A percentile compares a stretch with the other conserved stretches of the same genome.
phyloP scores from a whole-genome alignment of 1,140 invertebrate genomes.

The Pygmarrhopalites habei region DNA sequence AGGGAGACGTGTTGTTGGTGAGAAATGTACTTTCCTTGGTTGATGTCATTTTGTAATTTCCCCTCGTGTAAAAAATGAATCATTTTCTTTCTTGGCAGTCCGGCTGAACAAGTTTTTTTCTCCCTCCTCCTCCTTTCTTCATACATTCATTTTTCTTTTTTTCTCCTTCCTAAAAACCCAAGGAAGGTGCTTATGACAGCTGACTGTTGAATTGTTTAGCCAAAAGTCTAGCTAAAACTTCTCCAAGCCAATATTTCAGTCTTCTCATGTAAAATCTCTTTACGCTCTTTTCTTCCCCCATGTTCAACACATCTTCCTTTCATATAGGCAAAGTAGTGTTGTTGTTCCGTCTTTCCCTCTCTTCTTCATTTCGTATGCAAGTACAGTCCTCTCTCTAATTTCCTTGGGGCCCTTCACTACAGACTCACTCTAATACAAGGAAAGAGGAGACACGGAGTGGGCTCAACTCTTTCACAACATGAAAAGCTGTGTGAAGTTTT shows the following conservation, averaged over 20 bases:
- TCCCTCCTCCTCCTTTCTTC: not conserved
- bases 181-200: slow-evolving; percentile 4
- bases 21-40: slow-evolving; percentile 5
- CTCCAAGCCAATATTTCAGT: not conserved
- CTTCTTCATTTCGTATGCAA: not conserved
- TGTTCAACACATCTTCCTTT: not conserved
- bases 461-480: too few relatives aligned
- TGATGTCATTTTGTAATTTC: slow-evolving; percentile 10
- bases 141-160: not conserved
- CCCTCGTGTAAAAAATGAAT: slow-evolving; percentile 11
- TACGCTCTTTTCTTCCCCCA: not conserved
- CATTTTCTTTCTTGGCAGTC: slow-evolving; percentile 3
- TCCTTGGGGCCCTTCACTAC: not conserved
- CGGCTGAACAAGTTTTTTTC: not conserved
- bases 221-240: not conserved
- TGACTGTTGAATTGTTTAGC: slow-evolving; percentile 4
- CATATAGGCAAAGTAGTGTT: not conserved
- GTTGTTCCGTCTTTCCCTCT: not conserved
- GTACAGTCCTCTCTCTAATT: not conserved
- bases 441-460: too few relatives aligned
- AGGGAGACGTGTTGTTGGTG: not conserved
- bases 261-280: not conserved
- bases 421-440: too few relatives aligned
- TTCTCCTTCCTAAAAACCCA: not conserved
- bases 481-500: too few relatives aligned